Base-by-base conservation (phyloP, 2,113 vertebrate genomes). In the Elgaria multicarinata region DNA sequence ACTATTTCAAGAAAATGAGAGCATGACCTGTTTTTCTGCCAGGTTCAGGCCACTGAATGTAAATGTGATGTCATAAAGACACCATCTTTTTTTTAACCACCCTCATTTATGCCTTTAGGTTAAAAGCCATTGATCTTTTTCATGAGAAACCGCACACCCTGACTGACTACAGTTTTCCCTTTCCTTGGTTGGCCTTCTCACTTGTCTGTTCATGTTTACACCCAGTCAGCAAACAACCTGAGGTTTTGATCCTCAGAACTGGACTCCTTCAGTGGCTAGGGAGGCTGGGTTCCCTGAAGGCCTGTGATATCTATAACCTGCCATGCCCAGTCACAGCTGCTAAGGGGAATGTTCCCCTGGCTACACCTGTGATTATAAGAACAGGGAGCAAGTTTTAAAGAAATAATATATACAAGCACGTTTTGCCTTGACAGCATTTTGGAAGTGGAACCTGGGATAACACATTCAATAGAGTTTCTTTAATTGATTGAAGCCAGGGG, bases 351-450 rank as follows among this genome's bases (percentile, higher is more conserved):
- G 22, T 72, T 88, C 18, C 46, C n/a, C 14, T 42, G 26, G 31
- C 58, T 33, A 39, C 53, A 89, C 79, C 79, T 83, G 86, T 39
- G 64, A 53, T 58, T 64, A 55, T 89, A 53, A 39, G 74, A 83
- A 72, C 74, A 33, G 26, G 36, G 62, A 55, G n/a, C 16, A 12
- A 39, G 55, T 58, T 88, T 62, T 69, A n/a, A 79, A 55, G 44
- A 87, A 87, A 87, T 53, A 71, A 81, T 71, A 83, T 18, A 62
- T 62, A 64, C 55, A 89, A n/a, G 7, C 26, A 75, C n/a, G 9
- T 87, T 91, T 89, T 83, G 28, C 16, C 91, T 8, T 85, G 0
- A 64, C 69, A 55, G 58, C 13, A 33, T 87, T 89, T 90, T 89
- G 66, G 18, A 86, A 91, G 3, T 42, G 12, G 14, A 83, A 89